phyloP scores from a whole-genome alignment of 2,797 vertebrate species.

The Falco rusticolus region DNA sequence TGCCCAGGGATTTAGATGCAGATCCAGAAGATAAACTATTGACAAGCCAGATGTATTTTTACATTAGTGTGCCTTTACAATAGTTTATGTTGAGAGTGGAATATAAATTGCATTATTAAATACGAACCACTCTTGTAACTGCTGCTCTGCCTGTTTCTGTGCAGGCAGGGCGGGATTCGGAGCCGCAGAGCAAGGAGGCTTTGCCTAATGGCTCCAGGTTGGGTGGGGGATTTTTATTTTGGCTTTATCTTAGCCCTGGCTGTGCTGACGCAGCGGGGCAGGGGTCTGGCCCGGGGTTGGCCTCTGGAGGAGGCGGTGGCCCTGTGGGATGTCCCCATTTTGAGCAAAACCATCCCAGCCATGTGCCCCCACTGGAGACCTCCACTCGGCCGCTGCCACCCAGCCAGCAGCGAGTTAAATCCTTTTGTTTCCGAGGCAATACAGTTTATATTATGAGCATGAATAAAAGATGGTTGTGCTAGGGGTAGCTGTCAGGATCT shows the following conservation, averaged over 20 bases:
- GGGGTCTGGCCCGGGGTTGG: not conserved
- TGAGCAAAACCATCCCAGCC: not conserved
- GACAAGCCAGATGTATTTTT: conserved; percentile 88
- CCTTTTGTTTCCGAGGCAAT: conserved; percentile 81
- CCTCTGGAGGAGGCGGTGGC: not conserved
- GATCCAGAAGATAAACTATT: conserved; percentile 89
- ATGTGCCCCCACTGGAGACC: not conserved
- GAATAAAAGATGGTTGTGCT: conserved; percentile 92
- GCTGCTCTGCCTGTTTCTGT: conserved; percentile 42
- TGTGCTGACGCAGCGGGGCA: not conserved
- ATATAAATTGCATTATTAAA: conserved; percentile 88
- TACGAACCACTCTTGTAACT: conserved; percentile 76
- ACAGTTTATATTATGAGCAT: conserved; percentile 81
- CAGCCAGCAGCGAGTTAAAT: conserved; percentile 87
- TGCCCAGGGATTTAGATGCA: conserved; percentile 85
- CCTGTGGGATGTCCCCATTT: not conserved
- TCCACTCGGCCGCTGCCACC: not conserved
- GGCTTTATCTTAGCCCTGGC: not conserved
- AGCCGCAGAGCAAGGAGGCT: not conserved
- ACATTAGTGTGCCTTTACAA: conserved; percentile 87
- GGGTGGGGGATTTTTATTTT: not conserved
- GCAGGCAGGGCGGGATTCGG: conserved; percentile 36
- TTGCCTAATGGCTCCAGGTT: conserved; percentile 64
- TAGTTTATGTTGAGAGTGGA: conserved; percentile 86
- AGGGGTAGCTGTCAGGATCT: conserved; percentile 81